phyloP scores from a whole-genome alignment of 2,113 vertebrate species.

The Neolamprologus cancellatus region DNA sequence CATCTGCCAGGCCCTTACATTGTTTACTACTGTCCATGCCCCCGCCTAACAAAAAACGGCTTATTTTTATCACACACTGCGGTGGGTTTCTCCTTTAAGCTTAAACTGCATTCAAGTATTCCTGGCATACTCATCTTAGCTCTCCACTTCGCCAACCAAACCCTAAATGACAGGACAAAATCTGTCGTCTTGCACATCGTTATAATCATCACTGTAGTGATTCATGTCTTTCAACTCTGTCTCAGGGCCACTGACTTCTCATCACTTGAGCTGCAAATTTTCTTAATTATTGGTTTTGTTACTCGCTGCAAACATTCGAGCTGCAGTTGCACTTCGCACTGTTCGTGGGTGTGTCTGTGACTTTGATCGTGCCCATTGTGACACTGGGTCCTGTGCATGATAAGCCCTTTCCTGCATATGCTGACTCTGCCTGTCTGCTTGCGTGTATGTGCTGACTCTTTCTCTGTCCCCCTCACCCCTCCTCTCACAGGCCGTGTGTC shows the following conservation, averaged over 20 bases:
- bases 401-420: slow-evolving; percentile 45
- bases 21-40: background rate
- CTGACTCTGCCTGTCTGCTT: slow-evolving; percentile 46
- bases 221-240: slow-evolving; percentile 22
- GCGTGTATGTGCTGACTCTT: background rate
- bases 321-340: background rate
- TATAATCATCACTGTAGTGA: slow-evolving; percentile 24
- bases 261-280: background rate
- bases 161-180: slow-evolving; percentile 28
- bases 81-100: background rate
- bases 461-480: background rate
- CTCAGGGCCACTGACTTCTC: background rate
- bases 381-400: slow-evolving; percentile 22
- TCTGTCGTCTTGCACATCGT: slow-evolving; percentile 17
- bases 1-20: background rate
- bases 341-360: background rate
- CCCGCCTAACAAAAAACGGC: background rate
- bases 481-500: slow-evolving; percentile 78
- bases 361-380: slow-evolving; percentile 47
- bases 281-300: background rate
- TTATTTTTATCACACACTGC: background rate
- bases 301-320: background rate
- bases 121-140: background rate
- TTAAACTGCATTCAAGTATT: background rate
- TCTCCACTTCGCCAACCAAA: background rate